Conservation (phyloP, 2,113 vertebrate genomes). For the Petaurus breviceps region DNA sequence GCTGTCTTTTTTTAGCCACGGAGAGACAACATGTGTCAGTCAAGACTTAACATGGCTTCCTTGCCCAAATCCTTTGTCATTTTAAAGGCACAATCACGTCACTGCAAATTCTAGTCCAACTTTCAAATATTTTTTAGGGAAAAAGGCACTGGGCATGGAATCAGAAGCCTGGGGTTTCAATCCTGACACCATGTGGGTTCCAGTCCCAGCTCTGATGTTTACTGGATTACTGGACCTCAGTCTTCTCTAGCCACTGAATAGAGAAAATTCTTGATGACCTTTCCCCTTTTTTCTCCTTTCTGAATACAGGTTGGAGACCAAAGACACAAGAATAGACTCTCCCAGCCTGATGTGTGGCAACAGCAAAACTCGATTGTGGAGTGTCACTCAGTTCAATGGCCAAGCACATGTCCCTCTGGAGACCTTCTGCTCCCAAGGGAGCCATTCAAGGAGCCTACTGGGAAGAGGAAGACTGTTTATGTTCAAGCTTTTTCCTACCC, state of each 20-base stretch:
- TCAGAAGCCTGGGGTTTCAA: not conserved
- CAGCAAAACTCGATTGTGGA: not conserved
- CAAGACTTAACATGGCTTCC: not conserved
- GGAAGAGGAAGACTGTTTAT: not conserved
- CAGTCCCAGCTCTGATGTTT: not conserved
- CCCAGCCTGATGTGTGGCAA: not conserved
- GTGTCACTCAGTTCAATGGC: not conserved
- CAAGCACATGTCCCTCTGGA: not conserved
- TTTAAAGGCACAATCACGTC: not conserved
- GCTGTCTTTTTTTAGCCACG: constrained; percentile 46
- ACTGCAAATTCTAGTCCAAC: not conserved
- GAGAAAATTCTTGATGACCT: not conserved
- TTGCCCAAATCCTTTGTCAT: not conserved
- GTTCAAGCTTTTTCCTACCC: not conserved
- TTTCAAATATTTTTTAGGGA: not conserved
- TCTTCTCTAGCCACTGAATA: not conserved
- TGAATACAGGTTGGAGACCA: not conserved
- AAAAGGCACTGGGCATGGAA: not conserved
- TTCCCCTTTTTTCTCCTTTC: not conserved
- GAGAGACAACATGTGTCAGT: not conserved
- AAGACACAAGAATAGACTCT: not conserved
- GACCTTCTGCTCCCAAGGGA: not conserved
- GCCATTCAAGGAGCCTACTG: not conserved
- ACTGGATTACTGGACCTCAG: not conserved
- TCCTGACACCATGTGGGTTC: not conserved